phyloP scores from a whole-genome alignment of 2,113 vertebrate species.

The Hyla sarda region DNA sequence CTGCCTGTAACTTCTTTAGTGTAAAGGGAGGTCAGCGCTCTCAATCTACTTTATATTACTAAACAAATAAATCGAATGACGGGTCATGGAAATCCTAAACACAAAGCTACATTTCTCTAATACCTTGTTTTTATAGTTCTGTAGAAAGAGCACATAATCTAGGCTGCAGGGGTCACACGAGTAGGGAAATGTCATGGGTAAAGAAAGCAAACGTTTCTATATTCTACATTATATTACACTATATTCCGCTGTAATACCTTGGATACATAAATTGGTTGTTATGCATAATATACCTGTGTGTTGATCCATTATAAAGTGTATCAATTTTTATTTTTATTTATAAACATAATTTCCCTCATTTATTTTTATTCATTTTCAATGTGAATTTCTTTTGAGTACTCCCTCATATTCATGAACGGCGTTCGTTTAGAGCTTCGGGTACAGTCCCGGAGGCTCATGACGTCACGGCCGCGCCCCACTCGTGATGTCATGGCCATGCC shows the following conservation, averaged over 20 bases:
- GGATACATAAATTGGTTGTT: not conserved
- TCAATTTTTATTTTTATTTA: no score
- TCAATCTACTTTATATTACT: constrained; percentile 9
- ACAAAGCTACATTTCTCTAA: constrained; percentile 9
- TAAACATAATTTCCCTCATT: no score
- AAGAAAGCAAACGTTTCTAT: not conserved
- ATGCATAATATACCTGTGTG: no score
- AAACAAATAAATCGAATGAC: constrained; percentile 2
- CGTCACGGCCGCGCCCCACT: no score
- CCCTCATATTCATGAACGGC: no score
- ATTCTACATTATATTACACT: not conserved
- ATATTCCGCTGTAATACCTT: not conserved
- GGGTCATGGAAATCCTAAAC: constrained; percentile 8
- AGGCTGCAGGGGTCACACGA: not conserved
- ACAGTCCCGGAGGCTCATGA: no score
- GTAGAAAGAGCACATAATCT: not conserved
- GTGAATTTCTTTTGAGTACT: no score
- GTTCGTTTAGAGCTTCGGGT: no score
- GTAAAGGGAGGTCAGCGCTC: constrained; percentile 14
- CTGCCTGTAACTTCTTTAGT: constrained; percentile 11
- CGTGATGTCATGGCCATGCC: no score
- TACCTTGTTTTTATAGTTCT: not conserved
- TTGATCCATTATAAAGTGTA: no score
- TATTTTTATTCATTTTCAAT: no score
- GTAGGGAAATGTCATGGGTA: not conserved